A percentile compares a stretch with the other conserved stretches of the same genome.
Conservation (phyloP, 2,888 invertebrate species). For the Mesorhabditis sp. region DNA sequence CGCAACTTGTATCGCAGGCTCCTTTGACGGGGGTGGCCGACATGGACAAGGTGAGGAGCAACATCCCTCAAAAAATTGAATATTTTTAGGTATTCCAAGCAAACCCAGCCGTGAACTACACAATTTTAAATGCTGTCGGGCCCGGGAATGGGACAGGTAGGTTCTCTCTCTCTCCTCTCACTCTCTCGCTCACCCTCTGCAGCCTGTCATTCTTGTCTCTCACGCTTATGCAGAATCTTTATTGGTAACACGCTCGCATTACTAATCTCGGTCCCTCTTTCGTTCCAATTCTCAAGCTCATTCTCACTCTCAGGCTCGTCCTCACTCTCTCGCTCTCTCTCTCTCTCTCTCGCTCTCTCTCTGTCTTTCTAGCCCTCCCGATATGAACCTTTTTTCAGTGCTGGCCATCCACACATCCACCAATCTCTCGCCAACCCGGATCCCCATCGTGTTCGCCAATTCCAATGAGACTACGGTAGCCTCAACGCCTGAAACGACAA, state of each 20-base stretch:
- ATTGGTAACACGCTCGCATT: no score
- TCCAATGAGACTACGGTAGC: neutral
- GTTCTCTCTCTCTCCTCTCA: neutral
- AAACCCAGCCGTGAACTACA: neutral
- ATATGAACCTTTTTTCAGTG: neutral
- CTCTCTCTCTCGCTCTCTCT: neutral
- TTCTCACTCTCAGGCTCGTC: neutral
- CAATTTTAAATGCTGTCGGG: neutral
- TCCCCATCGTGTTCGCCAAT: neutral
- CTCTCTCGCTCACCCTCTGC: neutral
- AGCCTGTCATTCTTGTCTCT: neutral
- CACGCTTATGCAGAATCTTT: no score
- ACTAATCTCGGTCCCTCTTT: no score
- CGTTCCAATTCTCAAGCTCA: neutral
- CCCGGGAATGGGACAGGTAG: neutral
- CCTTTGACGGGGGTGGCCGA: neutral
- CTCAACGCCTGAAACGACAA: neutral
- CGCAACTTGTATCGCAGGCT: neutral
- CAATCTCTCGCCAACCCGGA: neutral
- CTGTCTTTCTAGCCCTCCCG: neutral
- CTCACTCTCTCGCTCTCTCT: neutral
- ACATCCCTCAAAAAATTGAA: neutral
- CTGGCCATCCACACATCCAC: neutral
- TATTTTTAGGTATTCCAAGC: neutral
- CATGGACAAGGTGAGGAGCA: neutral